phyloP scores from a whole-genome alignment of 1,140 invertebrate species.

The Limonius californicus region DNA sequence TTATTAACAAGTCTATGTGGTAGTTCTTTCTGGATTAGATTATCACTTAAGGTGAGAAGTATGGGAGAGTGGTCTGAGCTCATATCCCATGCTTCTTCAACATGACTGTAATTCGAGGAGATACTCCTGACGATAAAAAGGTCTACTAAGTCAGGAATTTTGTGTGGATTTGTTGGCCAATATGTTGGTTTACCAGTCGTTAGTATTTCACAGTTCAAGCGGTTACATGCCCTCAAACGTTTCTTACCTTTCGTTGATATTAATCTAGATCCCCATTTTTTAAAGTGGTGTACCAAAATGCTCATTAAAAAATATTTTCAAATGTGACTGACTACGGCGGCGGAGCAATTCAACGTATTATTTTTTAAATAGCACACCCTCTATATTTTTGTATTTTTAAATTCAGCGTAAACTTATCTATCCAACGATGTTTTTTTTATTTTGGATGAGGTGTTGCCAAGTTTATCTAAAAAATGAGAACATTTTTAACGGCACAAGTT shows the following conservation, averaged over 20 bases:
- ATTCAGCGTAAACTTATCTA: too few species aligned
- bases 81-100: constrained; percentile 4
- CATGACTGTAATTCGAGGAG: background rate
- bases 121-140: background rate
- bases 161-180: constrained; percentile 1
- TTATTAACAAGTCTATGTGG: background rate
- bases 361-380: too few species aligned
- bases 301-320: too few species aligned
- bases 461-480: too few species aligned
- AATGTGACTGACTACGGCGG: too few species aligned
- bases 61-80: background rate
- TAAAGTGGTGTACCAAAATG: too few species aligned
- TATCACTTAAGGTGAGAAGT: background rate
- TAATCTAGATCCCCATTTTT: background rate
- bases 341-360: too few species aligned
- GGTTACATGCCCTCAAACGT: background rate
- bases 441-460: too few species aligned
- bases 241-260: background rate
- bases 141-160: background rate
- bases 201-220: background rate
- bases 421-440: too few species aligned
- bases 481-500: too few species aligned
- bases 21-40: background rate
- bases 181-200: background rate
- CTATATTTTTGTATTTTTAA: too few species aligned